These are phyloP conservation scores for Scaptodrosophila latifasciaeformis DNA, from an alignment of 2,888 invertebrate species.

Conservation along the genomic window DNA sequence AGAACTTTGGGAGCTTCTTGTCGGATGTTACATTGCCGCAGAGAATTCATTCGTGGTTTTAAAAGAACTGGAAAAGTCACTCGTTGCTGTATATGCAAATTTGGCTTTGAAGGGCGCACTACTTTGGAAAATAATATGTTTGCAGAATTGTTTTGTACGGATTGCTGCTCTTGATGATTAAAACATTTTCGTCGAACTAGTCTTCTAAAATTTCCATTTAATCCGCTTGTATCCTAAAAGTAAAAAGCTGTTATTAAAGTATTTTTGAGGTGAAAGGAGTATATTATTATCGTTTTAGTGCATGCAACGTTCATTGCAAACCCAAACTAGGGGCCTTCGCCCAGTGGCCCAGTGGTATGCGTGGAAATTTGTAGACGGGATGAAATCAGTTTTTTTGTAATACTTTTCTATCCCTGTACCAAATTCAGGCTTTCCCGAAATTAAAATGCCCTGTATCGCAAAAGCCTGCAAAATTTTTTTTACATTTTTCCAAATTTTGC, in stretches of 20 bases:
- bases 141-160: slow-evolving; percentile 15
- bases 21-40: slow-evolving; percentile 38
- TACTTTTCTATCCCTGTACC: too few species aligned
- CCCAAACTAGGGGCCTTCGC: too few species aligned
- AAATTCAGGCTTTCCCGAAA: too few species aligned
- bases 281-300: background rate
- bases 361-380: too few species aligned
- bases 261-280: background rate
- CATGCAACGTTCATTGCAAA: background rate
- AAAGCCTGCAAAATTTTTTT: too few species aligned
- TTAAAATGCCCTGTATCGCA: too few species aligned
- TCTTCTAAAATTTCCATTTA: slow-evolving; percentile 22
- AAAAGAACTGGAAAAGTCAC: slow-evolving; percentile 46
- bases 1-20: slow-evolving; percentile 32
- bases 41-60: slow-evolving; percentile 40
- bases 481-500: too few species aligned
- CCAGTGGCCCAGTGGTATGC: too few species aligned
- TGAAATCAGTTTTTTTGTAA: too few species aligned
- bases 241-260: background rate
- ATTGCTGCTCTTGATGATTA: slow-evolving; percentile 10
- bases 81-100: slow-evolving; percentile 42
- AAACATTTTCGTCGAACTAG: slow-evolving; percentile 27
- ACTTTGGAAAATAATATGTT: slow-evolving; percentile 23
- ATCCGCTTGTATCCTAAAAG: slow-evolving; percentile 28
- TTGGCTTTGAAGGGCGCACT: slow-evolving; percentile 17